These are phyloP conservation scores for Meandrina meandrites DNA, from an alignment of 92 coral and sea anemone species.

Conservation along the genomic window DNA sequence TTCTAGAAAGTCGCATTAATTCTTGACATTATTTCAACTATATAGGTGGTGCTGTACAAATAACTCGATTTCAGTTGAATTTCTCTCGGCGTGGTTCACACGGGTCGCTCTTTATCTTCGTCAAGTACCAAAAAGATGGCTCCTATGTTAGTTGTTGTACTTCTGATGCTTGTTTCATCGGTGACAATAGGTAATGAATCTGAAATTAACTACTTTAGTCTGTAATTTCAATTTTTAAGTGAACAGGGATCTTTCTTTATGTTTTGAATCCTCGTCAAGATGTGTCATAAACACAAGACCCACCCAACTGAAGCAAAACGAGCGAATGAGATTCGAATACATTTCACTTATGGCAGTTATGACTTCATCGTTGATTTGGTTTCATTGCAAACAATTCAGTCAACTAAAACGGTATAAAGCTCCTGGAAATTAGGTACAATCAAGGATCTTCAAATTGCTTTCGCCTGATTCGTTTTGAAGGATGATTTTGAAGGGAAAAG, in stretches of 20 bases:
- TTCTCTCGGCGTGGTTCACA: too few relatives aligned
- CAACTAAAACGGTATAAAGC: background rate
- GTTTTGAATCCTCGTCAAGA: background rate
- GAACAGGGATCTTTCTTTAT: background rate
- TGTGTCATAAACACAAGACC: background rate
- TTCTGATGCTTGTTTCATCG: conserved; percentile 4
- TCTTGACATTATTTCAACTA: too few relatives aligned
- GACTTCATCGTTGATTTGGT: background rate
- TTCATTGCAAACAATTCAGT: background rate
- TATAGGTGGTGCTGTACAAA: too few relatives aligned
- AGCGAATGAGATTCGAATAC: background rate
- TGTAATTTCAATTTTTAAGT: background rate
- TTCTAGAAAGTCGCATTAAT: too few relatives aligned
- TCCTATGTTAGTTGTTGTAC: too few relatives aligned
- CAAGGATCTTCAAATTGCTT: background rate
- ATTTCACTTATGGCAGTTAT: background rate
- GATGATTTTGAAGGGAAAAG: too few relatives aligned
- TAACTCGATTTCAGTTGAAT: too few relatives aligned
- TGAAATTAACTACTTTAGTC: background rate
- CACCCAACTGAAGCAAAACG: background rate
- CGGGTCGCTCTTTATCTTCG: too few relatives aligned
- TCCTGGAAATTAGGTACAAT: background rate
- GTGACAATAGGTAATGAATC: conserved; percentile 8
- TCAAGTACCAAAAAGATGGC: too few relatives aligned
- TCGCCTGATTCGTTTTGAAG: too few relatives aligned